Conservation (phyloP, 92 coral and sea anemone species). For the Parazoanthus swiftii region DNA sequence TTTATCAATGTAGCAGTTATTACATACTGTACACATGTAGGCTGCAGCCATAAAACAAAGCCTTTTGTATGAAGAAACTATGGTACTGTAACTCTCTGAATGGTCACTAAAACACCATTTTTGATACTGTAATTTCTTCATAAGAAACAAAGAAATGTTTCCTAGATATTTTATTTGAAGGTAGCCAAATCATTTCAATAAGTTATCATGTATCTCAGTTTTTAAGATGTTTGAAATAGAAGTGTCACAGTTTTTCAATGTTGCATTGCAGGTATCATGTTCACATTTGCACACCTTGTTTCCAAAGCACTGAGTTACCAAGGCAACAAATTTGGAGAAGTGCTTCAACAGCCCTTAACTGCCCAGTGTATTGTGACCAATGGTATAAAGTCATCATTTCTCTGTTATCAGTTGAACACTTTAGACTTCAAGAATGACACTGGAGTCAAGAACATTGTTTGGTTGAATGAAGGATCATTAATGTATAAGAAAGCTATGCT, state of each 20-base stretch:
- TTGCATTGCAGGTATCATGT: conserved; percentile 74
- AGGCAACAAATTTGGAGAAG: conserved; percentile 70
- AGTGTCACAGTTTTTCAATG: not conserved
- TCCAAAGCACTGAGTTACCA: conserved; percentile 68
- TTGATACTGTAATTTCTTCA: no score
- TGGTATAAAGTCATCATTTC: conserved; percentile 72
- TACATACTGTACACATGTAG: no score
- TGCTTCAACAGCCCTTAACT: conserved; percentile 67
- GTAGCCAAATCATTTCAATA: no score
- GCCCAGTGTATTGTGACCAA: conserved; percentile 79
- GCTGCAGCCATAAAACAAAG: no score
- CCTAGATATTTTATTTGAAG: no score
- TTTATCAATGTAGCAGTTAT: no score
- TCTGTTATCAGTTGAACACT: conserved; percentile 87
- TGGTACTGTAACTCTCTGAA: no score
- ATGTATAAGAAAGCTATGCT: conserved; percentile 67
- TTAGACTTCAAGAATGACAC: conserved; percentile 66
- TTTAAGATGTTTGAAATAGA: not conserved
- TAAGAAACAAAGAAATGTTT: not conserved
- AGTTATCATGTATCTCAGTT: not conserved
- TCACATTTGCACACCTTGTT: conserved; percentile 87
- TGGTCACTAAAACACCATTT: no score
- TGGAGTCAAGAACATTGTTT: conserved; percentile 88
- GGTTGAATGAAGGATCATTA: conserved; percentile 75
- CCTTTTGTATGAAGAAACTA: no score